These are phyloP conservation scores for Metallyticus violacea DNA, from an alignment of 2,888 invertebrate genomes.

Conservation along the genomic window DNA sequence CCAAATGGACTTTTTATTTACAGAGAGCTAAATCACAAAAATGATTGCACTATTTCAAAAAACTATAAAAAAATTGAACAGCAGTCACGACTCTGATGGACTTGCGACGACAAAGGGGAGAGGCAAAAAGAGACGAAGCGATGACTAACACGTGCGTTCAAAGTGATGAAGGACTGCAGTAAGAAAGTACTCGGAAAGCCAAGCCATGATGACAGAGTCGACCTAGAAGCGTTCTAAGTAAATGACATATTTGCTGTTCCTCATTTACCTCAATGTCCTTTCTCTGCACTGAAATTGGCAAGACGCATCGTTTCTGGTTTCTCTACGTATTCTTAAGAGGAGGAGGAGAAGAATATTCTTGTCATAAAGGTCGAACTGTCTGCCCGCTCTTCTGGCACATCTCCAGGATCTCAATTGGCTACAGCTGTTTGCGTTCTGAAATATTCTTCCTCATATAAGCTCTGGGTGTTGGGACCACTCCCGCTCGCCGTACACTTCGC, in stretches of 20 bases:
- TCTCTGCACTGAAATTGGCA: not conserved
- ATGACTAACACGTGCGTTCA: too few relatives aligned
- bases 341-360: not conserved
- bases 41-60: too few relatives aligned
- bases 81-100: too few relatives aligned
- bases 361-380: not conserved
- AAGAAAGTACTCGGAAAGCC: not conserved
- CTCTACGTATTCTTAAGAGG: not conserved
- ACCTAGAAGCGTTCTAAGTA: not conserved
- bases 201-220: not conserved
- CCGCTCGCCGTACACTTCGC: not conserved
- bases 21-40: too few relatives aligned
- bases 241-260: not conserved
- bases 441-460: not conserved
- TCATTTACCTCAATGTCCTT: not conserved
- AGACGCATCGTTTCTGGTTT: not conserved
- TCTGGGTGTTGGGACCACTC: not conserved
- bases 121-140: too few relatives aligned
- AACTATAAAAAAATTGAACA: too few relatives aligned
- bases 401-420: not conserved
- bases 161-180: not conserved
- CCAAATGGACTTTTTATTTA: too few relatives aligned
- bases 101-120: too few relatives aligned
- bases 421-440: not conserved
- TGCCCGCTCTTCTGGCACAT: not conserved